Percentiles rank a stretch among this genome's conserved stretches.
Evolutionary conservation across 1,140 invertebrate species (phyloP).

Genomic region (Agraylea sexmaculata): DNA sequence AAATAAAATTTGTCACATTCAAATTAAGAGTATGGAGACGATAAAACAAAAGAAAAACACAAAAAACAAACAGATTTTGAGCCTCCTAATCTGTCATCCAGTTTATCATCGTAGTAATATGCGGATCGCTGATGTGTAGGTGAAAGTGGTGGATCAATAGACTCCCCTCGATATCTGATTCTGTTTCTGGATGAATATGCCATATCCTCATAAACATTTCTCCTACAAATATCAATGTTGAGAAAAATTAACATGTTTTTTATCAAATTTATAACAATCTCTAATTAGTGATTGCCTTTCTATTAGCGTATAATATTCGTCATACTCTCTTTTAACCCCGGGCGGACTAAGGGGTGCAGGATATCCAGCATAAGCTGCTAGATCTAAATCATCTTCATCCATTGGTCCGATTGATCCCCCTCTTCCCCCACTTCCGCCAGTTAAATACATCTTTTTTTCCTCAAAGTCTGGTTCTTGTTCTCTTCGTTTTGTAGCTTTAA

Average conservation of each 20-base stretch:
- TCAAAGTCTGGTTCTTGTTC: constrained; percentile 89
- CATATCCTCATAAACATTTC: constrained; percentile 5
- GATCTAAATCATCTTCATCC: constrained; percentile 77
- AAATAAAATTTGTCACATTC: background rate
- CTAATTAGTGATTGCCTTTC: no score
- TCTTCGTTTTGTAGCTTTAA: constrained; percentile 84
- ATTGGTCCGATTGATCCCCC: constrained; percentile 23
- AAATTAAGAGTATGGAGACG: constrained; percentile 12
- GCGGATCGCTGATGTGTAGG: background rate
- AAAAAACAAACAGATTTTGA: constrained; percentile 8
- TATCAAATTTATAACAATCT: no score
- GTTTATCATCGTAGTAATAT: constrained; percentile 4
- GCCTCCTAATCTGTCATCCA: constrained; percentile 5
- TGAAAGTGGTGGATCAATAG: background rate
- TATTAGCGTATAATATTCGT: no score
- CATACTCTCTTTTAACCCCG: no score
- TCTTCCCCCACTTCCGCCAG: constrained; percentile 21
- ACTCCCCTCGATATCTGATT: no score
- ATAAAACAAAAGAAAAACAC: background rate
- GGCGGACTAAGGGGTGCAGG: constrained; percentile 34
- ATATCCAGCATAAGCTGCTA: constrained; percentile 35
- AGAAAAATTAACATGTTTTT: no score
- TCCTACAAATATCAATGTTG: constrained; percentile 5
- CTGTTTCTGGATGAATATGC: no score
- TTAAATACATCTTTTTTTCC: constrained; percentile 91